phyloP scores from a whole-genome alignment of 1,140 invertebrate genomes.

The Leptinotarsa lineolata region DNA sequence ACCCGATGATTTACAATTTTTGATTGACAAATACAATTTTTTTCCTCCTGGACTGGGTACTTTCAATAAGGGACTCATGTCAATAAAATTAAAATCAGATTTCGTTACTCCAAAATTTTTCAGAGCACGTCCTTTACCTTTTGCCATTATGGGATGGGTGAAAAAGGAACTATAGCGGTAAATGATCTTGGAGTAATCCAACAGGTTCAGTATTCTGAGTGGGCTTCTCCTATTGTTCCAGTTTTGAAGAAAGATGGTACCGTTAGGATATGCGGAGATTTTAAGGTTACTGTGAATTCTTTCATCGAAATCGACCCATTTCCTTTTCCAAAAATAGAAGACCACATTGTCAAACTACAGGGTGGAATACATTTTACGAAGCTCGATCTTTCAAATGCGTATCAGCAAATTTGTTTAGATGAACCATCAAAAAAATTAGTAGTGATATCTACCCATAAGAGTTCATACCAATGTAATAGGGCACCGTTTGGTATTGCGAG shows the following conservation, averaged over 20 bases:
- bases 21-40: too few species aligned
- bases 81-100: too few species aligned
- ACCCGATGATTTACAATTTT: too few species aligned
- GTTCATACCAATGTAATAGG: conserved; percentile 28
- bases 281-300: conserved; percentile 52
- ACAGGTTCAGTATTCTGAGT: conserved; percentile 42
- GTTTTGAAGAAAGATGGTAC: conserved; percentile 56
- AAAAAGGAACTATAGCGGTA: conserved; percentile 22
- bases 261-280: conserved; percentile 55
- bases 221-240: conserved; percentile 53
- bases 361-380: conserved; percentile 37
- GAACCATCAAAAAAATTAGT: neutral
- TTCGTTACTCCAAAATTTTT: too few species aligned
- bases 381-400: conserved; percentile 27
- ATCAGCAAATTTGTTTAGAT: conserved; percentile 52
- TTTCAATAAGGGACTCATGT: too few species aligned
- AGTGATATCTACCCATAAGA: neutral
- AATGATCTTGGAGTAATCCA: too few species aligned
- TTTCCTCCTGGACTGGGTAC: too few species aligned
- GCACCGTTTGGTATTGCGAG: too few species aligned
- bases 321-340: conserved; percentile 15
- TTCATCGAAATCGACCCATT: conserved; percentile 29
- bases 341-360: conserved; percentile 21
- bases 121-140: too few species aligned
- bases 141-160: conserved; percentile 18